phyloP scores from a whole-genome alignment of 2,888 invertebrate genomes.

The Arctia plantaginis region DNA sequence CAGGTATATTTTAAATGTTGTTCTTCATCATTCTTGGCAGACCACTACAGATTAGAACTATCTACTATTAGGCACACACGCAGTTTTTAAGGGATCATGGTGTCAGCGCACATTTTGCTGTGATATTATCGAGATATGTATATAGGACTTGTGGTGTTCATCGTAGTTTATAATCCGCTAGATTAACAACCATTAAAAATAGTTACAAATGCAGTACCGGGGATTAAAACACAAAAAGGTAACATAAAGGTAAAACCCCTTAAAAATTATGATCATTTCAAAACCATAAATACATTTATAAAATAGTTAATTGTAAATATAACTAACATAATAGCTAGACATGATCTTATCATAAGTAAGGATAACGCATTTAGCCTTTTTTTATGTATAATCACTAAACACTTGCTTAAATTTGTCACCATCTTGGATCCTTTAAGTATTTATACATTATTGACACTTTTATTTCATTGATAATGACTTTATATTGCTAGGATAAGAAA shows the following conservation, averaged over 20 bases:
- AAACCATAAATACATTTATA: conserved; percentile 12
- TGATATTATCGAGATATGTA: neutral
- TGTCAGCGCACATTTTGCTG: neutral
- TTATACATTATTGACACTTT: neutral
- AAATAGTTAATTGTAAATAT: conserved; percentile 8
- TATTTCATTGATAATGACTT: neutral
- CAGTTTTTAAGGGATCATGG: neutral
- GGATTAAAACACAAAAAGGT: neutral
- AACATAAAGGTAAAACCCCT: conserved; percentile 1
- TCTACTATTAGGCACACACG: neutral
- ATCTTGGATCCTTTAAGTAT: neutral
- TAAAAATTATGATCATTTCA: conserved; percentile 3
- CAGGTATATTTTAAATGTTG: neutral
- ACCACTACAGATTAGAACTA: no score
- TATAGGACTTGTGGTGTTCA: neutral
- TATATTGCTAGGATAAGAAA: neutral
- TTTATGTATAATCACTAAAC: neutral
- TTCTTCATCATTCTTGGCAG: neutral
- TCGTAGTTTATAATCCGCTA: neutral
- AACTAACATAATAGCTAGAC: neutral
- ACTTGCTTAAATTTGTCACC: neutral
- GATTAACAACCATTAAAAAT: neutral
- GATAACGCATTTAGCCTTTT: neutral
- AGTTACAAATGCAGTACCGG: neutral
- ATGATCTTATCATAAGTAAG: conserved; percentile 3